These are phyloP conservation scores for Zele albiditarsus DNA, from an alignment of 2,888 invertebrate species.

Conservation along the genomic window DNA sequence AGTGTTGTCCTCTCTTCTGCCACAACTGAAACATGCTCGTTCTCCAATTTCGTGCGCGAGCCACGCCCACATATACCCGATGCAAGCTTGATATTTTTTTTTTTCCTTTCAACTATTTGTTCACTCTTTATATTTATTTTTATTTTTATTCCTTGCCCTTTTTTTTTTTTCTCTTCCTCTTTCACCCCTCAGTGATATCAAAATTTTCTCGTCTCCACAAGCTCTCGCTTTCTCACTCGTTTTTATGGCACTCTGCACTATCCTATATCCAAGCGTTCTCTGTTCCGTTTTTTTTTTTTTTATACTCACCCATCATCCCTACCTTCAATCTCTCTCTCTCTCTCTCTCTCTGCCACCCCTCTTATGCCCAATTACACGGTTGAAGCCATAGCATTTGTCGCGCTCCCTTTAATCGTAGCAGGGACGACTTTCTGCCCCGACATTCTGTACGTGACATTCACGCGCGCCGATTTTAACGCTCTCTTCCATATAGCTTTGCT, in stretches of 20 bases:
- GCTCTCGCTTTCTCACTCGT: background rate
- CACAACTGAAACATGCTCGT: slow-evolving; percentile 12
- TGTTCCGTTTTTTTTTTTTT: background rate
- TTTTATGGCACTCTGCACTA: background rate
- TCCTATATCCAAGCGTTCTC: background rate
- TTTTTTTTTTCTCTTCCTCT: background rate
- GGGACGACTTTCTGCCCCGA: slow-evolving; percentile 4
- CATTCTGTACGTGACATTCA: slow-evolving; percentile 30
- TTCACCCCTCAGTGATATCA: too few relatives aligned
- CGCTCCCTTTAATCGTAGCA: slow-evolving; percentile 30
- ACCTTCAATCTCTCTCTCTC: background rate
- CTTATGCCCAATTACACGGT: slow-evolving; percentile 35
- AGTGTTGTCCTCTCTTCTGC: background rate
- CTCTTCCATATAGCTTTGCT: slow-evolving; percentile 19
- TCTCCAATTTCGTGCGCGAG: slow-evolving; percentile 33
- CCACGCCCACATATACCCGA: slow-evolving; percentile 30
- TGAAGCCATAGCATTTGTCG: slow-evolving; percentile 30
- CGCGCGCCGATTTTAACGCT: slow-evolving; percentile 14
- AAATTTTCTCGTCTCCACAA: background rate
- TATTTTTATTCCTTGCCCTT: background rate
- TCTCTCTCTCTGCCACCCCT: background rate
- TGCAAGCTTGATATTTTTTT: slow-evolving; percentile 17
- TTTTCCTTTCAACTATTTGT: background rate
- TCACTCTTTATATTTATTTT: background rate
- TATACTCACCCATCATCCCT: background rate